Evolutionary conservation across 1,140 invertebrate genomes (phyloP), one percentile per base, ranked within the genome.

Genomic region (Venturia canescens): DNA sequence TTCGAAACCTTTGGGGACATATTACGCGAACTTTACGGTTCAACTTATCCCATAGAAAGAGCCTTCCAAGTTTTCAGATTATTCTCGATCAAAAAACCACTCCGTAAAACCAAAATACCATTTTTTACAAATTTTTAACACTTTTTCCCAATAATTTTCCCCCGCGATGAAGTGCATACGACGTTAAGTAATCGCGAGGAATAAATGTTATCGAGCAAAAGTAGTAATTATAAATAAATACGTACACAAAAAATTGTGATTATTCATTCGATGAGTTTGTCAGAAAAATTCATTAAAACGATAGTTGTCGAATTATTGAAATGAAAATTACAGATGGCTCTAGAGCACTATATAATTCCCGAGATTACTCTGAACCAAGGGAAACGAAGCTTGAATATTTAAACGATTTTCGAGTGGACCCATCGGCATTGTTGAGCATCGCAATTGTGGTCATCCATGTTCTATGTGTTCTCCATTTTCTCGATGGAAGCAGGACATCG

Each of bases 1-100:
- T 57, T 57, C 53, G 53, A 57, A 53, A 57, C 53, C 53, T 57
- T 57, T 57, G 18, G 53, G 53, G 53, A 57, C 53, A 57, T 57
- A 57, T 57, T 57, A 57, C 53, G 1, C 53, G 16, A 57, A 57
- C 53, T 57, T 57, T 57, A 57, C 53, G 53, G 5, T 57, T 23
- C 0, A 57, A 57, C 53, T 57, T 57, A 57, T 57, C 53, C 53
- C 53, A 57, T 57, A 57, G 21, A 57, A n/a, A 9, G 53, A 21
- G 21, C 21, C 53, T 57, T 11, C 53, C n/a, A 57, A 57, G 53
- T 57, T 57, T 57, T 57, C 4, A n/a, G 53, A 57, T 57, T 57
- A 57, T 57, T 23, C 21, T 57, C 21, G 53, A 23, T 57, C 53
- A 57, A n/a, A 23, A 23, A 57, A 57, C 21, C 21, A 23, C 53